These are phyloP conservation scores for Drosophila robusta DNA, from an alignment of 2,888 invertebrate genomes.

Conservation along the genomic window DNA sequence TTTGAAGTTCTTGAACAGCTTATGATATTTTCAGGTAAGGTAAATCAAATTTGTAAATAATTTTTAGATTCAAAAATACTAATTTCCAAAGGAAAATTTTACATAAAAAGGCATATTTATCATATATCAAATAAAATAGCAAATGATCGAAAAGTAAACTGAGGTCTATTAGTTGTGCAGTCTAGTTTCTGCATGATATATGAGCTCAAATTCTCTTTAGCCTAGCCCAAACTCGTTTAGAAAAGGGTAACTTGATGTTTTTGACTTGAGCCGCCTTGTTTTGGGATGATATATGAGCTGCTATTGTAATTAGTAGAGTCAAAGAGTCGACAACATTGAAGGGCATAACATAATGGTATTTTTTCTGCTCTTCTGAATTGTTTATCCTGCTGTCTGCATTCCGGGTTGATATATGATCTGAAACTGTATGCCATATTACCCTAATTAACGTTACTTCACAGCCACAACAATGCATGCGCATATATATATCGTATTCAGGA, in stretches of 20 bases:
- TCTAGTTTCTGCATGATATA: slow-evolving; percentile 14
- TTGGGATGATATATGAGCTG: slow-evolving; percentile 24
- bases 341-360: background rate
- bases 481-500: slow-evolving; percentile 11
- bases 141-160: too few species aligned
- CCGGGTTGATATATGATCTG: slow-evolving; percentile 38
- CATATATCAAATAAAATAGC: too few species aligned
- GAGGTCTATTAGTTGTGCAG: background rate
- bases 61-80: too few species aligned
- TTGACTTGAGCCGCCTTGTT: slow-evolving; percentile 10
- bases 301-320: slow-evolving; percentile 22
- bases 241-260: slow-evolving; percentile 8
- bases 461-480: background rate
- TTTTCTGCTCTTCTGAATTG: background rate
- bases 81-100: too few species aligned
- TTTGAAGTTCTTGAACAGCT: too few species aligned
- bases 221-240: background rate
- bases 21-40: too few species aligned
- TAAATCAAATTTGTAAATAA: too few species aligned
- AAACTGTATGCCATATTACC: slow-evolving; percentile 11
- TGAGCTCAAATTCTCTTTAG: slow-evolving; percentile 1
- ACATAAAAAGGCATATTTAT: too few species aligned
- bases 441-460: slow-evolving; percentile 44
- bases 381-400: slow-evolving; percentile 23
- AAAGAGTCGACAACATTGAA: slow-evolving; percentile 1